Evolutionary conservation across 1,140 invertebrate species (phyloP), one percentile per base, ranked within the genome.

Genomic region (Trichogramma pretiosum): DNA sequence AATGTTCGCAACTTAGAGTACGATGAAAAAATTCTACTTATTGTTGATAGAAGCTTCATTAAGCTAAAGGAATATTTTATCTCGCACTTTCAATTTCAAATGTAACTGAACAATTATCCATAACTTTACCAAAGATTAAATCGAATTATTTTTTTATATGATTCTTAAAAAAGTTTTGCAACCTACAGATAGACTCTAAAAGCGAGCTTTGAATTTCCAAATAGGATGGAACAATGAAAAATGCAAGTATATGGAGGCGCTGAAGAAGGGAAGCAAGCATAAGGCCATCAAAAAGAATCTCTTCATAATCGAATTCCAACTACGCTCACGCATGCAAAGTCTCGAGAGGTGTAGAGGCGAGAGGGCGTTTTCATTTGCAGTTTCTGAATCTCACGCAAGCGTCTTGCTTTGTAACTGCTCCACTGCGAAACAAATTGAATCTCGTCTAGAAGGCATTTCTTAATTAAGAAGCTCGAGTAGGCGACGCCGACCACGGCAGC

Each of bases 381-480:
- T 11, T 11, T 9, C 24, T 5, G 24, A 46, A 36, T 26, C 35
- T 33, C 32, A 21, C 33, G 21, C 37, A 17, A 14, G 19, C 18
- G 33, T 24, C 19, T 28, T 34, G 28, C 43, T 7, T 11, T 28
- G 24, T 32, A 8, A 17, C 26, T 32, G 22, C 28, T 5, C 18
- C n/a, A 5, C 21, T 18, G 11, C 30, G 32, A 51, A 46, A 43
- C 48, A 52, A 51, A 61, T 53, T 54, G 54, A 50, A 50, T 60
- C 57, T 52, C 28, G 41, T 33, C 43, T 56, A 50, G 51, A 56
- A 58, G 51, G 55, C 48, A 58, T 58, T 55, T 52, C 51, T 55
- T 61, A 61, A 64, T 64, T 64, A 28, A 28, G 24, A 28, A 28
- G 5, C 24, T 28, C 11, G 24, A 28, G 11, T n/a, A n/a, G n/a